Percentiles rank a stretch among this genome's conserved stretches.
phyloP scores from a whole-genome alignment of 2,113 vertebrate species.

The Rhinopomastus cyanomelas region DNA sequence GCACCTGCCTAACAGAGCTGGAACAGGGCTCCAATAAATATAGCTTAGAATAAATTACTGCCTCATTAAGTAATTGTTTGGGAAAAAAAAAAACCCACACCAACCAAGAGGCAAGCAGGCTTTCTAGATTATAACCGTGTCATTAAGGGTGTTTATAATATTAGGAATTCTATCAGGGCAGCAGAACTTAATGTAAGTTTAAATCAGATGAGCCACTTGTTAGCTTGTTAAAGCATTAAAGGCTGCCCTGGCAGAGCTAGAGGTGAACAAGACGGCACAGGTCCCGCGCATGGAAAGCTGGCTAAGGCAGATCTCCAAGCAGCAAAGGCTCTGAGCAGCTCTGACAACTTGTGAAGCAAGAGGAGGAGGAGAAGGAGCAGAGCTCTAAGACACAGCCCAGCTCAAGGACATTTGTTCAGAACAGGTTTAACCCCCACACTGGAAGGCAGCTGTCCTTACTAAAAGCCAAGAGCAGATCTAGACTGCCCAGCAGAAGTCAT shows the following conservation, averaged over 20 bases:
- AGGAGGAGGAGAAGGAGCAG: accelerated
- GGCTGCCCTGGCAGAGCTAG: neutral
- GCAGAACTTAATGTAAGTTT: constrained; percentile 27
- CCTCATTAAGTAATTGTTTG: constrained; percentile 69
- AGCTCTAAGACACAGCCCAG: neutral
- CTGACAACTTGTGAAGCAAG: neutral
- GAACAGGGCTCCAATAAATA: constrained; percentile 55
- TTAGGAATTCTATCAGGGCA: constrained; percentile 31
- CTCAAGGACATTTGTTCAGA: neutral
- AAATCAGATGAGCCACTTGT: constrained; percentile 12
- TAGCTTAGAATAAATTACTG: constrained; percentile 65
- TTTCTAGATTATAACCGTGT: constrained; percentile 29
- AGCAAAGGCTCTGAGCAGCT: neutral
- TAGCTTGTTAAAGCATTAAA: constrained; percentile 45
- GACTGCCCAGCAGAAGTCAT: neutral
- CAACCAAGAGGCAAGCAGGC: constrained; percentile 16
- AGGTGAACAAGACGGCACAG: neutral
- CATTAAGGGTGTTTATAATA: constrained; percentile 63
- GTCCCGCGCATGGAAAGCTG: neutral
- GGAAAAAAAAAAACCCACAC: constrained; percentile 25
- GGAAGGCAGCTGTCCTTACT: neutral
- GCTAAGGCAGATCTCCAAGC: neutral
- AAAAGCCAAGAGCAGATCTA: neutral
- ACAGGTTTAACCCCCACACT: accelerated
- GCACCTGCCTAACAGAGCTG: constrained; percentile 38